Conservation (phyloP, 2,888 invertebrate genomes). For the Pyrrhia umbra region DNA sequence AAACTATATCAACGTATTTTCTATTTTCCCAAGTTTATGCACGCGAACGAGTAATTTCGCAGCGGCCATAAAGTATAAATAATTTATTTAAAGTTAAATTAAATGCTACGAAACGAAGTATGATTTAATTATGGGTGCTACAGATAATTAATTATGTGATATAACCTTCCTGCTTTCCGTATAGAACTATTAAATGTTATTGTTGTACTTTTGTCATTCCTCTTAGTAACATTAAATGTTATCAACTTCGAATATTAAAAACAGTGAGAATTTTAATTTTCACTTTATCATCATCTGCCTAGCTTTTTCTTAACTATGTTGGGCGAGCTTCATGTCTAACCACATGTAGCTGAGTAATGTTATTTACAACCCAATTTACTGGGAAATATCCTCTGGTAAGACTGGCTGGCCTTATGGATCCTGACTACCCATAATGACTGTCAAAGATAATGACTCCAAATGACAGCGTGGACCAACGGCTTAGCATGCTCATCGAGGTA, state of each 20-base stretch:
- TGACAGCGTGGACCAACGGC: too few relatives aligned
- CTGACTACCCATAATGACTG: too few relatives aligned
- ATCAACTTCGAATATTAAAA: neutral
- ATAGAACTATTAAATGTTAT: neutral
- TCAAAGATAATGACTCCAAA: too few relatives aligned
- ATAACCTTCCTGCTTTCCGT: neutral
- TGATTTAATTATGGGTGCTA: constrained; percentile 19
- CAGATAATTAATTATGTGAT: constrained; percentile 9
- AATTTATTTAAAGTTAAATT: constrained; percentile 37
- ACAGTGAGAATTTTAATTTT: too few relatives aligned
- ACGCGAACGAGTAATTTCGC: constrained; percentile 50
- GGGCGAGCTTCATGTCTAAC: too few relatives aligned
- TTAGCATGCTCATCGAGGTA: too few relatives aligned
- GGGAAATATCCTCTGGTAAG: too few relatives aligned
- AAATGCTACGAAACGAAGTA: neutral
- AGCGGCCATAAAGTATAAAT: constrained; percentile 30
- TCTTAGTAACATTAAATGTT: neutral
- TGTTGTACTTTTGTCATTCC: neutral
- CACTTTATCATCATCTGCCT: too few relatives aligned
- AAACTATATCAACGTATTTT: constrained; percentile 37
- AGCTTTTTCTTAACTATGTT: too few relatives aligned
- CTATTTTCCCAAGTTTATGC: constrained; percentile 36
- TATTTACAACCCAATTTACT: too few relatives aligned
- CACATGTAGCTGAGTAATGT: too few relatives aligned
- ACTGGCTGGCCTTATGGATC: too few relatives aligned